phyloP scores from a whole-genome alignment of 2,888 invertebrate genomes.

The Chamaedrilus cognettii region DNA sequence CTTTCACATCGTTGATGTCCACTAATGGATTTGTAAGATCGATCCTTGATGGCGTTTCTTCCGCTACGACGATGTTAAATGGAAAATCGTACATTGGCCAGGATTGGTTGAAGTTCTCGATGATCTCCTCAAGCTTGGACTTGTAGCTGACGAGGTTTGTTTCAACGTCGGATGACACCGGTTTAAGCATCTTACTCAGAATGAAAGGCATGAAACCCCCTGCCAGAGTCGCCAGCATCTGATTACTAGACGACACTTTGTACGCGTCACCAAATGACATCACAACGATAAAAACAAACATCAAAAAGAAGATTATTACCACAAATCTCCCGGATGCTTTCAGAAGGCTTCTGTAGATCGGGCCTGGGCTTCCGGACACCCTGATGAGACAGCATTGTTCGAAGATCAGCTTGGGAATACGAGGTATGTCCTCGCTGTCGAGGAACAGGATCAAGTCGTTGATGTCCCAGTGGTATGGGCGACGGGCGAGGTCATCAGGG shows the following conservation, averaged over 20 bases:
- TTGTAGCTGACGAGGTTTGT: conserved; percentile 54
- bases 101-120: conserved; percentile 49
- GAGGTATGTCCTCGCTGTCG: conserved; percentile 53
- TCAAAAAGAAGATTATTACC: conserved; percentile 52
- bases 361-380: conserved; percentile 54
- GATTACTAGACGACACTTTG: conserved; percentile 35
- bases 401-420: conserved; percentile 53
- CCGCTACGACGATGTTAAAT: conserved; percentile 34
- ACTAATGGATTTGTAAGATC: conserved; percentile 6
- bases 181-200: conserved; percentile 35
- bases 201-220: conserved; percentile 39
- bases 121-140: conserved; percentile 55
- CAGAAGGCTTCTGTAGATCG: conserved; percentile 53
- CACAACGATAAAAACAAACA: conserved; percentile 57
- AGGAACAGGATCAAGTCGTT: conserved; percentile 53
- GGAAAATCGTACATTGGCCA: conserved; percentile 53
- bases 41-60: too few species aligned
- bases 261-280: conserved; percentile 47
- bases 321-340: conserved; percentile 54
- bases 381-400: conserved; percentile 51
- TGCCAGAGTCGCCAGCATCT: conserved; percentile 37
- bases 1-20: conserved; percentile 4
- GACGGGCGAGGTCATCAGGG: conserved; percentile 26
- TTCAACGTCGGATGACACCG: conserved; percentile 37
- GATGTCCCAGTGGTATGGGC: conserved; percentile 43